Evolutionary conservation across 1,140 invertebrate genomes (phyloP), one percentile per base, ranked within the genome.

Genomic region (Drosophila neocordata): DNA sequence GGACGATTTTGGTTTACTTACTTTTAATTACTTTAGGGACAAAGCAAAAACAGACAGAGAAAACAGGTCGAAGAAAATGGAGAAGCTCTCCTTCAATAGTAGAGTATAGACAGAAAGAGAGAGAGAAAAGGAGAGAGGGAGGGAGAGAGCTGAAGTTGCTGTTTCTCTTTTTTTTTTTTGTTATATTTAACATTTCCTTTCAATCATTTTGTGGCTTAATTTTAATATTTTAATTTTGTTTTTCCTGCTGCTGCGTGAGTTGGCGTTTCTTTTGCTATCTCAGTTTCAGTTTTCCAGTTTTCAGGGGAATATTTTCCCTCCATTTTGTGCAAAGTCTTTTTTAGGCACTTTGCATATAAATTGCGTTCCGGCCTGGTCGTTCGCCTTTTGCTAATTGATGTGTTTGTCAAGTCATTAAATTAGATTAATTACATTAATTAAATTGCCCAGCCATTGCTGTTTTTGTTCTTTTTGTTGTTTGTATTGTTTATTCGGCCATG

Each of bases 351-450:
- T 87, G 82, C 82, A 87, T 87, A 82, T 87, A 87, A 87, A 87
- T 85, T 87, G 71, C 77, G 70, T 63, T 59, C 76, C 65, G 55
- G 73, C 56, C 58, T 60, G 58, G 68, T 37, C 22, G 75, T 27
- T 34, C 44, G 67, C 51, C 68, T 70, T 79, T 66, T 57, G 75
- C 82, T 89, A 90, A 90, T 90, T 90, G 81, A 87, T 90, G 76
- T 90, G 87, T 90, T 90, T 90, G 87, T 90, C 87, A 87, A 90
- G 87, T 90, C 82, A 90, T 90, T 90, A 90, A 87, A 90, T 90
- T 79, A 87, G 88, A 90, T 90, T 90, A 90, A 89, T 89, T 89
- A 89, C 79, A 78, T 82, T 89, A 89, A 89, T 89, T 89, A 89
- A 89, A 87, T 87, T 87, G 67, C 62, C 63, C 53, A 22, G 62